Evolutionary conservation across 1,140 invertebrate species (phyloP), one percentile per base, ranked within the genome.

Genomic region (Cephus cinctus): DNA sequence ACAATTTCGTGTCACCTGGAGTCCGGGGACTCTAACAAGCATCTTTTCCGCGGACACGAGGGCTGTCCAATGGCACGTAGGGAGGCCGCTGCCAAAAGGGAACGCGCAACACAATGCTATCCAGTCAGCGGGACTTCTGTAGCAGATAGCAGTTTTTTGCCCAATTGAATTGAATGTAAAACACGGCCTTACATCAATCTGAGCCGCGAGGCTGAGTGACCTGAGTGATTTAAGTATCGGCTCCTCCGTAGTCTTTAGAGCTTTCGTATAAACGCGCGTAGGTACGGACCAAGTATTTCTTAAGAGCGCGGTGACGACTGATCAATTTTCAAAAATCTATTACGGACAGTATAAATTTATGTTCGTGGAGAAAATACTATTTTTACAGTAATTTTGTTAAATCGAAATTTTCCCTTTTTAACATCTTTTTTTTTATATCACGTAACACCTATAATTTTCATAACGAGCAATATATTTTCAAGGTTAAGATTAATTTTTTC

Each of bases 91-190:
- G 25, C 25, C 25, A 6, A 27, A 27, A 27, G 25, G 25, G 6
- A 27, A n/a, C 25, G 25, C 25, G 6, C 25, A n/a, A 27, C 25
- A 27, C 25, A 27, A 27, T 27, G 25, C 25, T 6, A n/a, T n/a
- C 25, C 25, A n/a, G 25, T 38, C 35, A 9, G 35, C 35, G 39
- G n/a, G 39, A 20, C 39, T n/a, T 12, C 14, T 18, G 39, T 55
- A 67, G 56, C 63, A 65, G 61, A 71, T 64, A 67, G 69, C 59
- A 69, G 66, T 71, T 73, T 73, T 73, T 71, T 72, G 67, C 63
- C 65, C 70, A 73, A 73, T 73, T 73, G 70, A 73, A 73, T 73
- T 73, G 69, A 73, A 75, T 75, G 73, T 75, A 75, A 75, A 75
- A 75, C 73, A 75, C 62, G 70, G 71, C 69, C 62, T 73, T 74